Percentiles rank a stretch among this genome's conserved stretches.
Evolutionary conservation across 1,140 invertebrate species (phyloP).

Genomic region (Limonius californicus): DNA sequence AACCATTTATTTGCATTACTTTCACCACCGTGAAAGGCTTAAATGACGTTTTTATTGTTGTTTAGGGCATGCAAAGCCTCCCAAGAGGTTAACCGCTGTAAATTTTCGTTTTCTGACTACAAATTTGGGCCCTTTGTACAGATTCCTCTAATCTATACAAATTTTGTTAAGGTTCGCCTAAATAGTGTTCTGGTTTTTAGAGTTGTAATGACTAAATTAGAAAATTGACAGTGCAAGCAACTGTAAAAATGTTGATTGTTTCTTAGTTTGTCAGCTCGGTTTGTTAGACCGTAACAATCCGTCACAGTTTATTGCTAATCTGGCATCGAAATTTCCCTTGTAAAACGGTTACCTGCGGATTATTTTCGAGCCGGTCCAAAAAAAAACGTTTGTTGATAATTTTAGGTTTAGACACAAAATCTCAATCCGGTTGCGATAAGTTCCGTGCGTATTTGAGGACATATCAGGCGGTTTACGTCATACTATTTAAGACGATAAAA

Average conservation of each 20-base stretch:
- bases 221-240: background rate
- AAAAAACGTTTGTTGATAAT: too few species aligned
- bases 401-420: too few species aligned
- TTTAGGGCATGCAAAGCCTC: constrained; percentile 11
- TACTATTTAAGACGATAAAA: too few species aligned
- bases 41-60: constrained; percentile 16
- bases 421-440: too few species aligned
- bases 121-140: too few species aligned
- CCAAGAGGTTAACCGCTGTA: constrained; percentile 11
- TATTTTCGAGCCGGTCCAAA: too few species aligned
- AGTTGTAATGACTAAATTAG: background rate
- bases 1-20: too few species aligned
- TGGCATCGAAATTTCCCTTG: background rate
- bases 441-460: too few species aligned
- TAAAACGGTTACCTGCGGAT: background rate
- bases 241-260: background rate
- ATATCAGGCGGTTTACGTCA: too few species aligned
- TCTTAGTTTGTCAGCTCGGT: background rate
- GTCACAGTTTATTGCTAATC: background rate
- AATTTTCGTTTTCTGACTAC: constrained; percentile 23
- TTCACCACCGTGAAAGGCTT: too few species aligned
- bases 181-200: background rate
- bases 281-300: background rate
- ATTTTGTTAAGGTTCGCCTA: too few species aligned
- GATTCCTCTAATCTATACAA: too few species aligned